Percentiles rank a stretch among this genome's conserved stretches.
Conservation (phyloP, 2,888 invertebrate genomes). For the Tillus elongatus region DNA sequence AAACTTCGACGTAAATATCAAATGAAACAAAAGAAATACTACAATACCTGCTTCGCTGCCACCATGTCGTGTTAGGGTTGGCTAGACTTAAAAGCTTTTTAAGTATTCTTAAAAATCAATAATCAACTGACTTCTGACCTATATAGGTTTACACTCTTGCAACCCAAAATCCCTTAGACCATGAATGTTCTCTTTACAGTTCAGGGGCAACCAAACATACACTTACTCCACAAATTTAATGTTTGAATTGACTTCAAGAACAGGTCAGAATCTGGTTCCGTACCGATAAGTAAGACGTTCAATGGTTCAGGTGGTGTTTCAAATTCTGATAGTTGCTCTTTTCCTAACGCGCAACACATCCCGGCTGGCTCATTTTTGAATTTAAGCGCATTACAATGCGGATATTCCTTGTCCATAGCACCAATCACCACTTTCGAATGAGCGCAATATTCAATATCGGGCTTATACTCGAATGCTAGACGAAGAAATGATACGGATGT, state of each 20-base stretch:
- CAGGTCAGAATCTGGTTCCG: constrained; percentile 21
- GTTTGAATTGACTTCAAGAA: constrained; percentile 23
- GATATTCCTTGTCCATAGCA: constrained; percentile 20
- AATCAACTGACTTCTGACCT: no score
- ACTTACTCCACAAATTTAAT: constrained; percentile 28
- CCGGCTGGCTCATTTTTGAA: constrained; percentile 24
- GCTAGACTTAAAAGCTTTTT: no score
- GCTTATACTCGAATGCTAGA: constrained; percentile 24
- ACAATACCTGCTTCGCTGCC: no score
- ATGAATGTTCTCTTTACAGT: no score
- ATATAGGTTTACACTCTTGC: no score
- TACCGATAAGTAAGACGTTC: constrained; percentile 20
- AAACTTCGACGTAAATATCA: no score
- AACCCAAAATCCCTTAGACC: no score
- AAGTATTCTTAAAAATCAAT: no score
- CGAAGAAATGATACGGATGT: constrained; percentile 21
- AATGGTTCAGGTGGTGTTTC: constrained; percentile 24
- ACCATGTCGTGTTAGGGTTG: no score
- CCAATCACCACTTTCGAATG: constrained; percentile 24
- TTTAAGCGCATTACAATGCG: constrained; percentile 23
- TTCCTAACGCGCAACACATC: constrained; percentile 22
- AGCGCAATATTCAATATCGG: constrained; percentile 26
- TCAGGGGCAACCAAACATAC: no score
- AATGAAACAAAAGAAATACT: no score
- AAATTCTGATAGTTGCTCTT: constrained; percentile 19